These are phyloP conservation scores for Protonemura montana DNA, from an alignment of 2,888 invertebrate genomes.

Conservation along the genomic window DNA sequence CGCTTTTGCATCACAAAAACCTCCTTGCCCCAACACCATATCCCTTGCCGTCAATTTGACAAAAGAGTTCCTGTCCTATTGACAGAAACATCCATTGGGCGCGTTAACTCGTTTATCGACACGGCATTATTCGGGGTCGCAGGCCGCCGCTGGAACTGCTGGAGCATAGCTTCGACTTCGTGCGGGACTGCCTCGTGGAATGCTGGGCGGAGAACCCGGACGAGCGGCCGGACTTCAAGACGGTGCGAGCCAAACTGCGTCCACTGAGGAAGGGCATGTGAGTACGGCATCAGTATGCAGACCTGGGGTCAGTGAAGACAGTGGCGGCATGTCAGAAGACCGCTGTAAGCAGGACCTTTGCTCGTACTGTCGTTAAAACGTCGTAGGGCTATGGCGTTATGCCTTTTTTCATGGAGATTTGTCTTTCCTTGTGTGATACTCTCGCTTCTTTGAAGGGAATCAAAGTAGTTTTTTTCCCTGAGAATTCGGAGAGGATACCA, in stretches of 20 bases:
- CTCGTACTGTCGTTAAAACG: too few relatives aligned
- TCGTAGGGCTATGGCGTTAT: too few relatives aligned
- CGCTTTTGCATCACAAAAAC: background rate
- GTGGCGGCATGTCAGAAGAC: too few relatives aligned
- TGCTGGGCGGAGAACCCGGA: slow-evolving; percentile 87
- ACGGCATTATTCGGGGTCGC: slow-evolving; percentile 49
- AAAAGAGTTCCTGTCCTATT: slow-evolving; percentile 12
- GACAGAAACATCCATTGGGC: background rate
- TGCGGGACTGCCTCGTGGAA: slow-evolving; percentile 82
- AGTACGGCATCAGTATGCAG: slow-evolving; percentile 58
- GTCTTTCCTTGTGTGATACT: too few relatives aligned
- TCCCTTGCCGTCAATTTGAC: background rate
- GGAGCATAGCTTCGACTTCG: slow-evolving; percentile 84
- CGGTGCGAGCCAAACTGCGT: slow-evolving; percentile 77
- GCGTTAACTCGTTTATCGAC: slow-evolving; percentile 21
- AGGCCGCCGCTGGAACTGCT: slow-evolving; percentile 83
- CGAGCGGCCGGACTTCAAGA: slow-evolving; percentile 84
- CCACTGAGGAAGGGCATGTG: slow-evolving; percentile 89
- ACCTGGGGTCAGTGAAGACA: too few relatives aligned
- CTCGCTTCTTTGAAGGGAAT: too few relatives aligned
- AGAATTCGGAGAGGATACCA: too few relatives aligned
- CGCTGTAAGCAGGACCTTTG: too few relatives aligned
- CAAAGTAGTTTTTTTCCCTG: too few relatives aligned
- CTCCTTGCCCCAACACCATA: background rate
- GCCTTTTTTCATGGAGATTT: too few relatives aligned